phyloP scores from a whole-genome alignment of 2,113 vertebrate species.

The Pardalotus punctatus region DNA sequence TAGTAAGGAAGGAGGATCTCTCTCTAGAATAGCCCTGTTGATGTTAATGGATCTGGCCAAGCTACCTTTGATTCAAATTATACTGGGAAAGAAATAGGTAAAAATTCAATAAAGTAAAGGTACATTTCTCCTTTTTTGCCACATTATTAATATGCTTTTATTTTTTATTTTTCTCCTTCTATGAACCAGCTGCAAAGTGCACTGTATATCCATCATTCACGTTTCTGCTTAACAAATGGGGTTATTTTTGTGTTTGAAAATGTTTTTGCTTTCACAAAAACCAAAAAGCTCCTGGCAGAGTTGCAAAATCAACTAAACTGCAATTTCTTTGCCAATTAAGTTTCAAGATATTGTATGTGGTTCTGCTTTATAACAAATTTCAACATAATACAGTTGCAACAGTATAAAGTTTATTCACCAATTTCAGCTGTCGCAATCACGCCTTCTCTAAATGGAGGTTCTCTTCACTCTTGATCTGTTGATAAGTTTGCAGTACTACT shows the following conservation, averaged over 20 bases:
- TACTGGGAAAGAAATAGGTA: not conserved
- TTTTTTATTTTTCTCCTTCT: not conserved
- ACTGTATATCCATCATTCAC: not conserved
- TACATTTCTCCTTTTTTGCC: not conserved
- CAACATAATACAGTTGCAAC: not conserved
- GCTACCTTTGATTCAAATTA: not conserved
- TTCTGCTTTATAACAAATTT: not conserved
- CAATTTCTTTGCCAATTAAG: not conserved
- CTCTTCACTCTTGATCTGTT: not conserved
- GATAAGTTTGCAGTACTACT: not conserved
- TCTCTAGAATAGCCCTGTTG: not conserved
- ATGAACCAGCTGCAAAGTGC: not conserved
- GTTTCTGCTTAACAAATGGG: not conserved
- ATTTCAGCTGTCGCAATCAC: not conserved
- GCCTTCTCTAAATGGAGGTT: not conserved
- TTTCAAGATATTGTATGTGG: not conserved
- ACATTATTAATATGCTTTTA: not conserved
- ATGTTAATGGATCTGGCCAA: not conserved
- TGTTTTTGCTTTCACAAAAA: not conserved
- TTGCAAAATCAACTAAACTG: not conserved
- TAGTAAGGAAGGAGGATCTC: not conserved
- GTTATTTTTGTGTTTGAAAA: not conserved
- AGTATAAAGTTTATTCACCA: not conserved
- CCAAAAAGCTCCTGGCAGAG: not conserved
- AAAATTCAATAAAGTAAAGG: not conserved